Percentiles rank a stretch among this genome's conserved stretches.
Evolutionary conservation across 2,113 vertebrate species (phyloP).

Genomic region (Cettia cetti): DNA sequence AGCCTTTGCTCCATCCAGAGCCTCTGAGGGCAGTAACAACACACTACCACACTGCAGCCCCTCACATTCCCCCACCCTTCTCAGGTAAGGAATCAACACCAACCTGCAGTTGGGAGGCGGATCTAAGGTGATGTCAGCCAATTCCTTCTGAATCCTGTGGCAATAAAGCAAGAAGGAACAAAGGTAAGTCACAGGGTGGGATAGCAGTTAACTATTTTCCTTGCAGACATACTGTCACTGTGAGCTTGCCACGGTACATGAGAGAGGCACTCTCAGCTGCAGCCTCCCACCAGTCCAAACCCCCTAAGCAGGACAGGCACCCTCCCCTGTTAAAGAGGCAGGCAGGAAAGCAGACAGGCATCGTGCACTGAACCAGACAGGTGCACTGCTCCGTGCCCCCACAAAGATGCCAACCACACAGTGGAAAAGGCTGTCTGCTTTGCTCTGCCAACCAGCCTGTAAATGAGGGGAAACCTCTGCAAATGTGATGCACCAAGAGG

Average conservation of each 20-base stretch:
- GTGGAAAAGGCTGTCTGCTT: not conserved
- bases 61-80: not conserved
- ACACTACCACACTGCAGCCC: not conserved
- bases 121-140: slow-evolving; percentile 96
- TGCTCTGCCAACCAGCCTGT: not conserved
- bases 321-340: not conserved
- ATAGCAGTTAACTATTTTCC: not conserved
- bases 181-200: slow-evolving; percentile 28
- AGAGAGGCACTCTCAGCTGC: not conserved
- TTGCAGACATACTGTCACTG: not conserved
- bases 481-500: not conserved
- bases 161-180: slow-evolving; percentile 30
- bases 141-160: slow-evolving; percentile 94
- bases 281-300: not conserved
- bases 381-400: not conserved
- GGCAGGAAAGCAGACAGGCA: not conserved
- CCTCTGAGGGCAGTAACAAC: not conserved
- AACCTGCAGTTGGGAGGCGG: slow-evolving; percentile 97
- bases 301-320: not conserved
- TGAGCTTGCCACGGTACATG: not conserved
- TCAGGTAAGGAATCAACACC: not conserved
- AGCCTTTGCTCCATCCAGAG: not conserved
- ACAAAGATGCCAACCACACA: not conserved
- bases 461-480: not conserved
- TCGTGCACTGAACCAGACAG: not conserved